These are phyloP conservation scores for Halcyon leucocephala DNA, from an alignment of 2,797 vertebrate species.

Conservation along the genomic window DNA sequence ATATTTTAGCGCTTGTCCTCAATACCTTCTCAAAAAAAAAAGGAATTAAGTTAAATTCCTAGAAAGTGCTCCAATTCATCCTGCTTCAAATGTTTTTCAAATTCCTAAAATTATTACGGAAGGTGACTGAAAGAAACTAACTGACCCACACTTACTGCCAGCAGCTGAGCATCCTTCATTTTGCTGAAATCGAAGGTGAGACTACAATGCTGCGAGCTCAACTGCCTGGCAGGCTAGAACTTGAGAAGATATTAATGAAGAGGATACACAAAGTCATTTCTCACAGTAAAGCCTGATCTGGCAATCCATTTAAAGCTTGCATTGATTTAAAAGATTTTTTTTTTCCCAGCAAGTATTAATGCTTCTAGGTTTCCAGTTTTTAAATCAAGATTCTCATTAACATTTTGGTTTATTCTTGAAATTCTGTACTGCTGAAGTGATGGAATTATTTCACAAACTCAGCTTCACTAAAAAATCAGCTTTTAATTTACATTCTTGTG, in stretches of 20 bases:
- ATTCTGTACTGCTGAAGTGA: background rate
- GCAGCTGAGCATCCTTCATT: background rate
- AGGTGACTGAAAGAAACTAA: background rate
- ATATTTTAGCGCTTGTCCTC: background rate
- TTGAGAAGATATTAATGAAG: background rate
- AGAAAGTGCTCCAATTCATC: background rate
- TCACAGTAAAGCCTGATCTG: background rate
- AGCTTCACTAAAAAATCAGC: slow-evolving; percentile 1
- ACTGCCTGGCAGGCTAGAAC: background rate
- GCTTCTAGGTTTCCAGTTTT: background rate
- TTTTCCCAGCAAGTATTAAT: background rate
- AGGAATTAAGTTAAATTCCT: background rate
- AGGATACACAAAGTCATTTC: background rate
- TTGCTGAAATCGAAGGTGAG: background rate
- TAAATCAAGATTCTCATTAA: background rate
- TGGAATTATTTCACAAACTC: slow-evolving; percentile 10
- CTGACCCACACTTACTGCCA: background rate
- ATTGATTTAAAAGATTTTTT: background rate
- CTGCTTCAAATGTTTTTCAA: background rate
- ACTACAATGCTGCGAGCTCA: background rate
- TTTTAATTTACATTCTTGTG: slow-evolving; percentile 17
- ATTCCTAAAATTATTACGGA: background rate
- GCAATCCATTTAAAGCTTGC: background rate
- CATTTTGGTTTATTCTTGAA: background rate
- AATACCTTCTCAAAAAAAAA: background rate